Base-by-base conservation (phyloP, 2,797 vertebrate species). In the Nannoperca obscura region DNA sequence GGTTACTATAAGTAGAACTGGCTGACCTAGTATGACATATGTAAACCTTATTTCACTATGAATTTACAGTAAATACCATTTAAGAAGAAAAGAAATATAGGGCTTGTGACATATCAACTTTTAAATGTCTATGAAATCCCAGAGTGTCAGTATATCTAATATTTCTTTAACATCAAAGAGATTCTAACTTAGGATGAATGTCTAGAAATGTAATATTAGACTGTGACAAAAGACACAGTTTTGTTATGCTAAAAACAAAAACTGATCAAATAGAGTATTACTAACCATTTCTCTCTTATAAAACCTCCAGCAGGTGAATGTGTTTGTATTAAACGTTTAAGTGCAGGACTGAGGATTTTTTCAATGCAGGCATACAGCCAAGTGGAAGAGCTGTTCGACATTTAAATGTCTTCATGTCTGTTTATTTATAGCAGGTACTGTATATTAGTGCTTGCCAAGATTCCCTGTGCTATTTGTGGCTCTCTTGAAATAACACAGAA, bases 391-490 rank as follows among this genome's bases (percentile, higher is more conserved):
- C 81, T 85, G 74, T 82, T 80, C 76, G 62, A 76, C 78, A 79
- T 76, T 88, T 69, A 71, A 71, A 80, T 80, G 34, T 87, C 81
- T 87, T 76, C 44, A 80, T 85, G 76, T 86, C 83, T 89, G 81
- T 80, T 85, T 92, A 88, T 89, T 90, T 89, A 85, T 87, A 79
- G 80, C 79, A 89, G 82, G 82, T 85, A 85, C 73, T 78, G 86
- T 86, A 72, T 74, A 75, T 80, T 27, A 72, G 42, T 55, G 69
- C 66, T 80, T 81, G 91, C 92, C 89, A 93, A 90, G 71, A 91
- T 78, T 72, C 72, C 78, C 70, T 42, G 58, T 44, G 82, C 90
- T 94, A 92, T 92, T 93, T 91, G 60, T 75, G 87, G 59, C 79
- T 77, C 50, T 65, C 52, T 83, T 69, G 68, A 91, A 91, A 92